A percentile compares a stretch with the other conserved stretches of the same genome.
These are phyloP conservation scores for Dascyllus trimaculatus DNA, from an alignment of 2,113 vertebrate species.

Conservation along the genomic window DNA sequence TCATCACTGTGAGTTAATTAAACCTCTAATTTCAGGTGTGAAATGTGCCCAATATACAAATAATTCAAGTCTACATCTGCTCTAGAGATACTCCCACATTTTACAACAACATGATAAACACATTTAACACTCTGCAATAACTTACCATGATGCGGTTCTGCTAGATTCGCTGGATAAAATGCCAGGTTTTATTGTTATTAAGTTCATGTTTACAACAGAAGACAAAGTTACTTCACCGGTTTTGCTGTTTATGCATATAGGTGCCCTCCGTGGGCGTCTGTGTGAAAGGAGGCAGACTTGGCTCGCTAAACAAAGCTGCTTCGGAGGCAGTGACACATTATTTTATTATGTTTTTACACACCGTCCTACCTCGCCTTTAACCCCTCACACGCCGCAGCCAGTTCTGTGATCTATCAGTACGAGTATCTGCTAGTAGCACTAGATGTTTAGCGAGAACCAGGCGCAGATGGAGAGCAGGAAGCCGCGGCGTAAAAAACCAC, in stretches of 20 bases:
- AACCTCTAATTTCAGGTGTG: no score
- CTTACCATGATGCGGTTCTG: conserved; percentile 58
- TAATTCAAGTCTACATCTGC: no score
- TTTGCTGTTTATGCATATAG: background rate
- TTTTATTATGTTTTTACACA: background rate
- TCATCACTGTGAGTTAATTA: no score
- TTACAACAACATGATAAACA: conserved; percentile 18
- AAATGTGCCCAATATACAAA: background rate
- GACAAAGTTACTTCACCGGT: conserved; percentile 33
- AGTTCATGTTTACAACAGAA: conserved; percentile 27
- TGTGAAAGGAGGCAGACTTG: conserved; percentile 14
- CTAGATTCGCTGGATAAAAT: conserved; percentile 40
- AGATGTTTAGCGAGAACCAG: conserved; percentile 12
- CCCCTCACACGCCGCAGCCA: background rate
- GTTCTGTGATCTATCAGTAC: conserved; percentile 5
- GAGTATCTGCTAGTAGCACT: conserved; percentile 6
- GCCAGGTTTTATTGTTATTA: conserved; percentile 42
- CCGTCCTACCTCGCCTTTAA: background rate
- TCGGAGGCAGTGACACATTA: background rate
- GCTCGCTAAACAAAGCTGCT: conserved; percentile 17
- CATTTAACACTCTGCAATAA: conserved; percentile 44
- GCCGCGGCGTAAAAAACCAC: conserved; percentile 4
- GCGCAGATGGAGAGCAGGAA: background rate
- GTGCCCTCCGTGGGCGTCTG: conserved; percentile 9
- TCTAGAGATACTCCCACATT: background rate